These are phyloP conservation scores for Sapajus apella DNA, from an alignment of 2,113 vertebrate genomes.

Conservation along the genomic window DNA sequence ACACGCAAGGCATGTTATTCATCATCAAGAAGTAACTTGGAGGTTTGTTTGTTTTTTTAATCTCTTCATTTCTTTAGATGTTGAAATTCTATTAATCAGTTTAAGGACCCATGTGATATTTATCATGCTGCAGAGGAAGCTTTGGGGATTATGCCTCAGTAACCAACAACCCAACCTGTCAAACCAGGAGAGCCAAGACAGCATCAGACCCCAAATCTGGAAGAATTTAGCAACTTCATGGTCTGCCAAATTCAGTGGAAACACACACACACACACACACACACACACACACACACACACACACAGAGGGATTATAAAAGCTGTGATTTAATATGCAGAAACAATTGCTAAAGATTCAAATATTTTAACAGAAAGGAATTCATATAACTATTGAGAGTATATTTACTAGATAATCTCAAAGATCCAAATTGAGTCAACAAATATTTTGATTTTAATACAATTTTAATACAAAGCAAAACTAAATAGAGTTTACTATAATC, in stretches of 20 bases:
- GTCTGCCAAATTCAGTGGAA: background rate
- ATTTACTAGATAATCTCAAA: background rate
- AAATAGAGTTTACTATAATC: background rate
- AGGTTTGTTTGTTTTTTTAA: background rate
- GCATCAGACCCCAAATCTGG: background rate
- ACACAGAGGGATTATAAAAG: background rate
- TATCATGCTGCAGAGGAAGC: background rate
- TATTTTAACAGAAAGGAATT: background rate
- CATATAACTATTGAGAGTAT: background rate
- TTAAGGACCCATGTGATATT: background rate
- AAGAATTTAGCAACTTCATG: background rate
- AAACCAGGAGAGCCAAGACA: background rate
- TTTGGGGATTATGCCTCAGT: background rate
- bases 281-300: background rate
- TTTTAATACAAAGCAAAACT: background rate
- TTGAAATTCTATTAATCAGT: background rate
- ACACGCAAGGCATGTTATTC: background rate
- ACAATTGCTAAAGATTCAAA: background rate
- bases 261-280: background rate
- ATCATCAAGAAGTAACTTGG: background rate
- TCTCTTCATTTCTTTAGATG: background rate
- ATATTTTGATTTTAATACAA: slow-evolving; percentile 4
- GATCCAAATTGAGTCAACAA: background rate
- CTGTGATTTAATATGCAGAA: background rate
- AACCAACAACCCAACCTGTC: background rate